These are phyloP conservation scores for Opisthograptis luteolata DNA, from an alignment of 2,888 invertebrate genomes.

Conservation along the genomic window DNA sequence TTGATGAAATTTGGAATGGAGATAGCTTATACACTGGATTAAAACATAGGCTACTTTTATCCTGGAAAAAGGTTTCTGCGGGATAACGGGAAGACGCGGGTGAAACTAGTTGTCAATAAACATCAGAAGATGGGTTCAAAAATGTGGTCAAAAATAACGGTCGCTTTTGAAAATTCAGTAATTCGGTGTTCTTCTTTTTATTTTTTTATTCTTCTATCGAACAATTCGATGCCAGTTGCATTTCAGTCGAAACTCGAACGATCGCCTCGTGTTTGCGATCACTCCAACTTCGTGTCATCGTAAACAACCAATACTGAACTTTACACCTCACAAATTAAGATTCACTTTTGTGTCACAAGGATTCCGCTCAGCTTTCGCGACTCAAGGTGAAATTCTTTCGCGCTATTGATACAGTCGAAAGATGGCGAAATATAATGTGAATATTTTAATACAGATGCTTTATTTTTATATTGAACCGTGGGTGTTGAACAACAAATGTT, in stretches of 20 bases:
- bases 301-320: conserved; percentile 6
- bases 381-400: conserved; percentile 68
- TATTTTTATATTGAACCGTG: conserved; percentile 18
- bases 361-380: conserved; percentile 58
- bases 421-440: conserved; percentile 35
- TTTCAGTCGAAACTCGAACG: conserved; percentile 12
- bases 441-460: conserved; percentile 28
- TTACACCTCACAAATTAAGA: conserved; percentile 5
- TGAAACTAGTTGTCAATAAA: too few species aligned
- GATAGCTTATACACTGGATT: too few species aligned
- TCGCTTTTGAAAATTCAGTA: too few species aligned
- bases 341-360: conserved; percentile 25
- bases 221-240: conserved; percentile 16
- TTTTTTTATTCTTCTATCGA: conserved; percentile 5
- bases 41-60: too few species aligned
- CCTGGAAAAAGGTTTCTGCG: too few species aligned
- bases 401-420: conserved; percentile 33
- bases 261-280: conserved; percentile 23
- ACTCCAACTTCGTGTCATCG: conserved; percentile 1
- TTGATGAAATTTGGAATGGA: too few species aligned
- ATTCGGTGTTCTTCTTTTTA: too few species aligned
- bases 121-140: too few species aligned
- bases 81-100: too few species aligned
- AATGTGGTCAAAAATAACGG: too few species aligned
- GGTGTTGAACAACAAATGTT: conserved; percentile 20